phyloP scores from a whole-genome alignment of 2,888 invertebrate species.

The Cantharis flavilabris region DNA sequence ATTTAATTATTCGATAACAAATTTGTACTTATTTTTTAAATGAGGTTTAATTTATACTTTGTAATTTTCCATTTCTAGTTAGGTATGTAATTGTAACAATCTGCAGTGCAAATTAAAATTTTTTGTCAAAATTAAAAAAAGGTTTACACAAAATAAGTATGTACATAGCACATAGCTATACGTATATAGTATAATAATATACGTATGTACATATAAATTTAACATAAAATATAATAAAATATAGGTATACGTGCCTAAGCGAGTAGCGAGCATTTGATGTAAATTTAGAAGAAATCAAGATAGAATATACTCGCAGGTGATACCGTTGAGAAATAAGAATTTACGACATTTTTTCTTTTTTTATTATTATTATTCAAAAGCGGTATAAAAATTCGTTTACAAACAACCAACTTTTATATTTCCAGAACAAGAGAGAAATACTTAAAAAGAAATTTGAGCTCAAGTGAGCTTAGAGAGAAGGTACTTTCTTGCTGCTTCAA shows the following conservation, averaged over 20 bases:
- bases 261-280: not conserved
- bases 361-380: slow-evolving; percentile 2
- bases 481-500: slow-evolving; percentile 10
- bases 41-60: not conserved
- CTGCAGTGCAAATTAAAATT: not conserved
- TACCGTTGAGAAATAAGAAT: not conserved
- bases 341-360: not conserved
- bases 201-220: not conserved
- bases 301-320: not conserved
- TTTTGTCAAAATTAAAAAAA: too few species aligned
- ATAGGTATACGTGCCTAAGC: not conserved
- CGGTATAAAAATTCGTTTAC: slow-evolving; percentile 1
- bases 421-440: not conserved
- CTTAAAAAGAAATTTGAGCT: slow-evolving; percentile 7
- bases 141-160: not conserved
- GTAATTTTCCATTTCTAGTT: not conserved
- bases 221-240: not conserved
- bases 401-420: slow-evolving; percentile 3
- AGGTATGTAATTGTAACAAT: not conserved
- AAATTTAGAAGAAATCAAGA: not conserved
- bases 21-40: not conserved
- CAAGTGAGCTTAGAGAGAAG: slow-evolving; percentile 6
- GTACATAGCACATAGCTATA: not conserved
- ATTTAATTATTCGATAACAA: not conserved
- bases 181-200: not conserved